These are phyloP conservation scores for Ceratina australensis DNA, from an alignment of 1,140 invertebrate genomes.

Conservation along the genomic window DNA sequence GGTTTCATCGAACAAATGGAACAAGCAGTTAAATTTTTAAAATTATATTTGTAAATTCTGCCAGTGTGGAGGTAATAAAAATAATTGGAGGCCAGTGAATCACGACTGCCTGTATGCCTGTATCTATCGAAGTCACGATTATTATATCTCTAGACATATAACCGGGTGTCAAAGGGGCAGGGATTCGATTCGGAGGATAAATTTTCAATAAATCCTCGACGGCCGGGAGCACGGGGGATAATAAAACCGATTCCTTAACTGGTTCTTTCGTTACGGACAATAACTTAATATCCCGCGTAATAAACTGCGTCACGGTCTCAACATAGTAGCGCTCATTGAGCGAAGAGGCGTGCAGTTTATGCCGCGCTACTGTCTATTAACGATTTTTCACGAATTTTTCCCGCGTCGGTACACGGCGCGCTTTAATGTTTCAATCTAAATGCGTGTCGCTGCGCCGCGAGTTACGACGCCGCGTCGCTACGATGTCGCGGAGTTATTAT, in stretches of 20 bases:
- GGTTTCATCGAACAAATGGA: constrained; percentile 36
- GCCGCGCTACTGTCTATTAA: background rate
- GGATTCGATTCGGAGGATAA: background rate
- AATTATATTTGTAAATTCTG: too few relatives aligned
- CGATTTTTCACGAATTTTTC: background rate
- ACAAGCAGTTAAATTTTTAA: too few relatives aligned
- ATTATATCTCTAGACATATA: background rate
- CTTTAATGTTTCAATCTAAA: constrained; percentile 6
- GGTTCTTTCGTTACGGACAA: background rate
- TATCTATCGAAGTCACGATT: background rate
- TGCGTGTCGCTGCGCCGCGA: background rate
- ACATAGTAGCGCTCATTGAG: background rate
- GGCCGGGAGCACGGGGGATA: too few relatives aligned
- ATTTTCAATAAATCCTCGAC: background rate
- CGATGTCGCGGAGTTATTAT: background rate
- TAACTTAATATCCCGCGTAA: background rate
- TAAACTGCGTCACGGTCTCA: too few relatives aligned
- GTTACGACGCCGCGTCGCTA: background rate
- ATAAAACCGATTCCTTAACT: background rate
- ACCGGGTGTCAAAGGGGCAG: background rate
- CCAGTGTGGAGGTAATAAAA: constrained; percentile 32
- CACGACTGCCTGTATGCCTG: constrained; percentile 31
- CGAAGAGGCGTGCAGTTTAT: background rate
- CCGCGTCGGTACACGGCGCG: too few relatives aligned
- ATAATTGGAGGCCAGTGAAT: constrained; percentile 58